These are phyloP conservation scores for Polydrusus pterygomalis DNA, from an alignment of 2,888 invertebrate species.

Conservation along the genomic window DNA sequence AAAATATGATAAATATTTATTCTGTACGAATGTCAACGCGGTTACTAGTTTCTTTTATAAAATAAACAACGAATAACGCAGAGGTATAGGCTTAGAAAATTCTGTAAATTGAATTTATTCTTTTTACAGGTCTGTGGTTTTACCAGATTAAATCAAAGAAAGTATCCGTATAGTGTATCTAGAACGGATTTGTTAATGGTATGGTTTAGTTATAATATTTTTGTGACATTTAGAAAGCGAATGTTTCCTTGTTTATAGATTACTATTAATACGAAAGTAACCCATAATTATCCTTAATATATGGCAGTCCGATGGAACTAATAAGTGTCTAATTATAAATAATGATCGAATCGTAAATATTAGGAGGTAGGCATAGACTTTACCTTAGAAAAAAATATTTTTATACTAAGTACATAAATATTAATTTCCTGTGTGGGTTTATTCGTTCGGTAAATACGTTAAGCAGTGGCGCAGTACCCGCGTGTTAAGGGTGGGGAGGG, in stretches of 20 bases:
- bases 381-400: neutral
- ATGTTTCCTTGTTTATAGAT: constrained; percentile 13
- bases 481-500: too few species aligned
- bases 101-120: neutral
- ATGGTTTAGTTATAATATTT: constrained; percentile 7
- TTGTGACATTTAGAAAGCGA: constrained; percentile 23
- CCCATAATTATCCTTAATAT: constrained; percentile 10
- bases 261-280: neutral
- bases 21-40: too few species aligned
- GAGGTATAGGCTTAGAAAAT: too few species aligned
- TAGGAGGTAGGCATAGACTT: too few species aligned
- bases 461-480: too few species aligned
- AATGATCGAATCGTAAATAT: constrained; percentile 20
- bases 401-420: neutral
- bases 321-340: constrained; percentile 12
- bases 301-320: constrained; percentile 2
- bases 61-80: too few species aligned
- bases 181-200: constrained; percentile 20
- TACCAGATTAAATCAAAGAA: constrained; percentile 1
- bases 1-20: too few species aligned
- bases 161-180: constrained; percentile 18
- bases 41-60: too few species aligned
- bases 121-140: too few species aligned
- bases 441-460: too few species aligned
- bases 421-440: too few species aligned